Percentiles rank a stretch among this genome's conserved stretches.
Conservation (phyloP, 2,797 vertebrate species). For the Echeneis naucrates region DNA sequence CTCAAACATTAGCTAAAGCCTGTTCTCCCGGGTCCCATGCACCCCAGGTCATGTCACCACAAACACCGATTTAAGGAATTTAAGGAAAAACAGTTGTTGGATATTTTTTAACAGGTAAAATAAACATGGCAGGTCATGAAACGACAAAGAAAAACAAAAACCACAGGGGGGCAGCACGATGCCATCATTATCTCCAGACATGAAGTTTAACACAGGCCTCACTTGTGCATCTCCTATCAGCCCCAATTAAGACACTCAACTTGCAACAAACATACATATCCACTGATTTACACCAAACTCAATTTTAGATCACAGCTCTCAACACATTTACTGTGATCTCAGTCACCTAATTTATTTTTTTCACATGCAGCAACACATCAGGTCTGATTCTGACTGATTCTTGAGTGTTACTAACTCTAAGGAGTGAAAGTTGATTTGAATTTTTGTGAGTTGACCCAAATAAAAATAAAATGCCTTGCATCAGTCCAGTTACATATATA, state of each 20-base stretch:
- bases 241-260: not conserved
- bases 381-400: not conserved
- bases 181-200: conserved; percentile 21
- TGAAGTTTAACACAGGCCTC: not conserved
- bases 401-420: not conserved
- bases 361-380: not conserved
- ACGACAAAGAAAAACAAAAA: not conserved
- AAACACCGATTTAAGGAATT: no score
- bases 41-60: no score
- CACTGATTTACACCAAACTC: not conserved
- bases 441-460: not conserved
- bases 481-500: not conserved
- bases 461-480: not conserved
- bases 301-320: not conserved
- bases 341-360: not conserved
- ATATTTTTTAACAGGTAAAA: not conserved
- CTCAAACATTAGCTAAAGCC: no score
- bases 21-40: no score
- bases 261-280: not conserved
- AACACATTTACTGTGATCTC: not conserved
- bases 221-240: not conserved
- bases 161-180: conserved; percentile 71
- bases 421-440: not conserved
- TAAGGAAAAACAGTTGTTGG: not conserved
- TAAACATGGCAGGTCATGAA: not conserved